These are phyloP conservation scores for Zoanthus gigantus DNA, from an alignment of 92 coral and sea anemone species.

Conservation along the genomic window DNA sequence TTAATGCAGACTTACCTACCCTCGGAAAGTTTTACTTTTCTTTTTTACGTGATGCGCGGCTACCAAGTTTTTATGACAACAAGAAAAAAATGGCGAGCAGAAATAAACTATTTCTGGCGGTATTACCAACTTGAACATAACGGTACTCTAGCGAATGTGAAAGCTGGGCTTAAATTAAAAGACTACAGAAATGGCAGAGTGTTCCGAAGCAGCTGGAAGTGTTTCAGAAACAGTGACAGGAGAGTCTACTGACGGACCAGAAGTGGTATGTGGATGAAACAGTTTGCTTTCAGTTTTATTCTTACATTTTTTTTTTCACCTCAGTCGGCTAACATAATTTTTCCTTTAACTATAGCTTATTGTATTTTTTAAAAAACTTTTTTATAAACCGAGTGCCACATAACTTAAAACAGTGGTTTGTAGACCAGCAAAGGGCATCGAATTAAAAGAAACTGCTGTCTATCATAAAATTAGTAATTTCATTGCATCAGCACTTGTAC, in stretches of 20 bases:
- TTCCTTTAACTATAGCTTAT: too few relatives aligned
- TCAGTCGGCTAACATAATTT: too few relatives aligned
- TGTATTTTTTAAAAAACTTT: too few relatives aligned
- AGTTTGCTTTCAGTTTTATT: neutral
- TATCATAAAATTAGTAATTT: too few relatives aligned
- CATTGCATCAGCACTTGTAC: too few relatives aligned
- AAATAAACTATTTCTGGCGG: neutral
- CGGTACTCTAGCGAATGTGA: neutral
- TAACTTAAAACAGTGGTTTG: too few relatives aligned
- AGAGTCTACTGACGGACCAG: slow-evolving; percentile 74
- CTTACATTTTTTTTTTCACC: too few relatives aligned
- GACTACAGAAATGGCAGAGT: slow-evolving; percentile 71
- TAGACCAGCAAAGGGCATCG: too few relatives aligned
- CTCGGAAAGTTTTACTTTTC: neutral
- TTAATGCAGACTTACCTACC: neutral
- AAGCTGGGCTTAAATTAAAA: neutral
- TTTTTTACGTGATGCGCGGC: neutral
- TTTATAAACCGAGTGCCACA: too few relatives aligned
- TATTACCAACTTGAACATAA: neutral
- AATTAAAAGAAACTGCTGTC: too few relatives aligned
- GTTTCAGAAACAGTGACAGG: slow-evolving; percentile 80
- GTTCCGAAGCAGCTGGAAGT: slow-evolving; percentile 51
- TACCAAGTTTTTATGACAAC: slow-evolving; percentile 4
- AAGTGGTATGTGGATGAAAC: neutral
- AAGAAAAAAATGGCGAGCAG: neutral